Percentiles rank a stretch among this genome's conserved stretches.
Conservation (phyloP, 2,888 invertebrate genomes). For the Ochropleura plecta region DNA sequence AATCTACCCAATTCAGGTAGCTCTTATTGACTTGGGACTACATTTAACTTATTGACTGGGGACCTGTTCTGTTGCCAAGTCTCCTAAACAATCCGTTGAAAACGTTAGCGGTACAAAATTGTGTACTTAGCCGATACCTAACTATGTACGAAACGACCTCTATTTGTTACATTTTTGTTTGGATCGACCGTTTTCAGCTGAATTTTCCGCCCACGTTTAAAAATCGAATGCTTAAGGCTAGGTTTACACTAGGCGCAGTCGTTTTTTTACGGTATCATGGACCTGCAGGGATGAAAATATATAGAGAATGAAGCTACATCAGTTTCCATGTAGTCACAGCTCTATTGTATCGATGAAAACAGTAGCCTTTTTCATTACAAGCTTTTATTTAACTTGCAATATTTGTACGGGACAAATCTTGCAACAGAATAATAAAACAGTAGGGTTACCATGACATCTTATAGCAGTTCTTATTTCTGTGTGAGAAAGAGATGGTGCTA, state of each 20-base stretch:
- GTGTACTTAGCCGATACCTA: slow-evolving; percentile 41
- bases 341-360: not conserved
- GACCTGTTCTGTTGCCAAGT: slow-evolving; percentile 53
- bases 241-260: not conserved
- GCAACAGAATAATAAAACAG: too few relatives aligned
- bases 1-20: slow-evolving; percentile 41
- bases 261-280: not conserved
- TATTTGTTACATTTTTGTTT: slow-evolving; percentile 23
- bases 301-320: not conserved
- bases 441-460: too few relatives aligned
- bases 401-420: too few relatives aligned
- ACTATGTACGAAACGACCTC: slow-evolving; percentile 31
- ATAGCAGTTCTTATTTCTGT: too few relatives aligned
- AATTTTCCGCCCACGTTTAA: not conserved
- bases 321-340: not conserved
- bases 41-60: slow-evolving; percentile 51
- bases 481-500: too few relatives aligned
- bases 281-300: not conserved
- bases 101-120: slow-evolving; percentile 56
- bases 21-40: slow-evolving; percentile 59
- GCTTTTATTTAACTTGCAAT: too few relatives aligned
- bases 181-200: slow-evolving; percentile 17
- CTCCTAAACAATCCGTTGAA: slow-evolving; percentile 56
- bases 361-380: not conserved
- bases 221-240: not conserved